A percentile compares a stretch with the other conserved stretches of the same genome.
These are phyloP conservation scores for Orycteropus afer DNA, from an alignment of 2,113 vertebrate genomes.

Conservation along the genomic window DNA sequence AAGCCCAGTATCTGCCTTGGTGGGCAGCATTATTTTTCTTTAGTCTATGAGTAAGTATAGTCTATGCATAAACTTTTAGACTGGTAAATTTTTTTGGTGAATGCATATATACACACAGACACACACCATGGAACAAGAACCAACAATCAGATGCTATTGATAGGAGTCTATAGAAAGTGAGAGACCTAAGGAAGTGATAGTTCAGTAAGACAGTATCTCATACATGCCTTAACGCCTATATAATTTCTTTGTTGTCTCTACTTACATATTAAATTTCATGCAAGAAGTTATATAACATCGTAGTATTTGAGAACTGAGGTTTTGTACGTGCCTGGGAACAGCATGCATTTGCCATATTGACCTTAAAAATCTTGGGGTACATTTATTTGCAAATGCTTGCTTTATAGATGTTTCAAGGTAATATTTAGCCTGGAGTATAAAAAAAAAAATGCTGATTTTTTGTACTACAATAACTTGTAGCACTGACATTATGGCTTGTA, in stretches of 20 bases:
- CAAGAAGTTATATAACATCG: slow-evolving; percentile 2
- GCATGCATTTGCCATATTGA: neutral
- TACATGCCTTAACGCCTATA: neutral
- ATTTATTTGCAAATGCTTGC: neutral
- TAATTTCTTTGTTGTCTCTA: slow-evolving; percentile 31
- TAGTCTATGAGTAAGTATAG: neutral
- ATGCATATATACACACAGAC: no score
- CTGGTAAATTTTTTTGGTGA: neutral
- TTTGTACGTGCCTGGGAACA: neutral
- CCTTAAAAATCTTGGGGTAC: neutral
- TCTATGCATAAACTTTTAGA: neutral
- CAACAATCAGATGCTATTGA: neutral
- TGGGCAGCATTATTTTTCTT: neutral
- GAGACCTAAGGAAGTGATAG: neutral
- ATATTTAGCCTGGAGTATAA: neutral
- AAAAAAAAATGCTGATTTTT: neutral
- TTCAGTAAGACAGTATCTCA: neutral
- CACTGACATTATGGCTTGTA: no score
- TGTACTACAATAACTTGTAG: neutral
- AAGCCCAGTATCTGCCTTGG: neutral
- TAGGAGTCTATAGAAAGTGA: neutral
- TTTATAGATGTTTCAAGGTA: slow-evolving; percentile 3
- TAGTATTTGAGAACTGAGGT: neutral
- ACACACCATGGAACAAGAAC: neutral
- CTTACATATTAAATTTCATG: neutral